These are phyloP conservation scores for Hozukius guyotensis DNA, from an alignment of 2,797 vertebrate genomes.

Conservation along the genomic window DNA sequence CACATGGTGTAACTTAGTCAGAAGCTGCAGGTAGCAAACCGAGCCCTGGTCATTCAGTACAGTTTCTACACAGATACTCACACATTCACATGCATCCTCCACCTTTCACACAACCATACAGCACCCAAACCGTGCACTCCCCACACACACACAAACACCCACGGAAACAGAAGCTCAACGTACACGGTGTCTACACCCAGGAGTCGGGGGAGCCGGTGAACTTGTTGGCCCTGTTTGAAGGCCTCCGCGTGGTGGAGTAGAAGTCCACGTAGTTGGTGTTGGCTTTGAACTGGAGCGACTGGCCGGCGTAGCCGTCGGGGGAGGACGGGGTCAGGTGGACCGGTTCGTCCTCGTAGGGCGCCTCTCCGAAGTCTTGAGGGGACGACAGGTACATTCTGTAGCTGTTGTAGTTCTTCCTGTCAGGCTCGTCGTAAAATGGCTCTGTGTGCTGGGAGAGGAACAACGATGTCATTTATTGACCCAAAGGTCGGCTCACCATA, in stretches of 20 bases:
- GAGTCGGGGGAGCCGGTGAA: constrained; percentile 98
- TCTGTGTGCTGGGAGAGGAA: constrained; percentile 86
- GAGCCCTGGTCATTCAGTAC: constrained; percentile 43
- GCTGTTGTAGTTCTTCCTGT: constrained; percentile 91
- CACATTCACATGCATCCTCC: constrained; percentile 50
- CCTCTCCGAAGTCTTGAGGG: constrained; percentile 93
- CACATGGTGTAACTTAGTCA: constrained; percentile 16
- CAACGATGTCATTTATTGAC: neutral
- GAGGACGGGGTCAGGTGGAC: constrained; percentile 89
- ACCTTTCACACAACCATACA: neutral
- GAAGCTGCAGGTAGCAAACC: constrained; percentile 48
- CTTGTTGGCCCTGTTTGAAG: constrained; percentile 94
- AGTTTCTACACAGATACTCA: constrained; percentile 52
- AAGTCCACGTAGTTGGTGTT: constrained; percentile 98
- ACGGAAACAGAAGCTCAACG: constrained; percentile 31
- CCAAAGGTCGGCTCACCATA: too few relatives aligned
- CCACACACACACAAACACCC: constrained; percentile 26
- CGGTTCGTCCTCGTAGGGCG: constrained; percentile 91
- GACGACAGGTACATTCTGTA: constrained; percentile 95
- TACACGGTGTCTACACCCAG: constrained; percentile 88
- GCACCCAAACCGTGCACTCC: neutral
- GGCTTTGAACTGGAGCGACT: constrained; percentile 92
- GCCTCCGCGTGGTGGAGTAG: constrained; percentile 94
- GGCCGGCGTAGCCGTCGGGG: constrained; percentile 87
- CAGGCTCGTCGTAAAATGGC: constrained; percentile 92